Evolutionary conservation across 2,888 invertebrate species (phyloP), one percentile per base, ranked within the genome.

Genomic region (Fragum whitleyi): DNA sequence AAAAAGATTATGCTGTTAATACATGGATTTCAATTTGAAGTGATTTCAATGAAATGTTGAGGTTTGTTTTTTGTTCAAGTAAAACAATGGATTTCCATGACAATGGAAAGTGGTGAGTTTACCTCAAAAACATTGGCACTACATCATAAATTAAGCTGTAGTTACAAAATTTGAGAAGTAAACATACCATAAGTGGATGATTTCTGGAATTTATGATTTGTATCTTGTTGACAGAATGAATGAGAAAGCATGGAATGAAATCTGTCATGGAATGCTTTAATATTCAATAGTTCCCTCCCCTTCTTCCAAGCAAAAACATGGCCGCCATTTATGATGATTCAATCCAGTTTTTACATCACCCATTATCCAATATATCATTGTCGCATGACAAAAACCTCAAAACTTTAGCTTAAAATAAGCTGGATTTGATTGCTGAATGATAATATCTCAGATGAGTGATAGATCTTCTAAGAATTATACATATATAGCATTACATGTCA

Each of bases 201-300:
- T 47, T 47, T 47, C 47, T 19, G 47, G 14, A 47, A 47, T 9
- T 9, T 9, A 47, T 47, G 47, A 47, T n/a, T 47, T 47, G 47
- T 47, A 47, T 47, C 7, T 14, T 47, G 47, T 47, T 47, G 39
- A 39, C 39, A 39, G 39, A 39, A 14, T 14, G 47, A 16, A 65
- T 65, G 65, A 65, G 42, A 65, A 36, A 42, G 65, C 32, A 69
- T 69, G 69, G 69, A 69, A 69, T 69, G 69, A 42, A 42, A 65
- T 65, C 67, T 80, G 80, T 80, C 80, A 80, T 80, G 80, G 80
- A 80, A 80, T 80, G 80, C 80, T 47, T 74, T 42, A 11, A 65
- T 23, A 65, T 65, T 65, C 42, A 51, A n/a, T 7, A 51, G 21
- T n/a, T 21, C 51, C 51, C 21, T 51, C 51, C 51, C 19, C n/a